Evolutionary conservation across 2,888 invertebrate genomes (phyloP).

Genomic region (Sympetrum striolatum): DNA sequence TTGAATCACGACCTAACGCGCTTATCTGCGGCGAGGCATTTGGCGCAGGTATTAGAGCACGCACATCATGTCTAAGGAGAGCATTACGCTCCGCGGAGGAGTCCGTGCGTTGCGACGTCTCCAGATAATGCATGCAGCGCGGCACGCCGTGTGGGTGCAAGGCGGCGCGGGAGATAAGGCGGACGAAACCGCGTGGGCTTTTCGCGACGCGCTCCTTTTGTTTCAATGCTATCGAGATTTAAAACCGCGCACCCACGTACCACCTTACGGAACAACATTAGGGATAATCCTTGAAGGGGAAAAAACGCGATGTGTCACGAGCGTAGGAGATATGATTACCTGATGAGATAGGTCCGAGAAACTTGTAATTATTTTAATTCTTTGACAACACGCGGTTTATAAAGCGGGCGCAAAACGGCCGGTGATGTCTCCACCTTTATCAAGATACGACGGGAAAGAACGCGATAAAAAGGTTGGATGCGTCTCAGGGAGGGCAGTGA

Average conservation of each 20-base stretch:
- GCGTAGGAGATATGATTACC: too few relatives aligned
- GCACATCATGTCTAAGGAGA: not conserved
- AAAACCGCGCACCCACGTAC: not conserved
- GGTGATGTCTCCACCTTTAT: too few relatives aligned
- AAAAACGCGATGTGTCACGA: not conserved
- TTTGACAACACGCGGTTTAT: too few relatives aligned
- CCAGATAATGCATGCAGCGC: not conserved
- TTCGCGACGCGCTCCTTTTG: not conserved
- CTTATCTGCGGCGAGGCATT: not conserved
- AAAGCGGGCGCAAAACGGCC: too few relatives aligned
- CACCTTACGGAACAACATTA: not conserved
- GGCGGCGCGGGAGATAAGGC: not conserved
- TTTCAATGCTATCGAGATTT: not conserved
- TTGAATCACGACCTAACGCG: not conserved
- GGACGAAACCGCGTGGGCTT: not conserved
- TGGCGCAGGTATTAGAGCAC: not conserved
- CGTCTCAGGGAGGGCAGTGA: too few relatives aligned
- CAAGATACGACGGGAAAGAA: too few relatives aligned
- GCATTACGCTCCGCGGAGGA: not conserved
- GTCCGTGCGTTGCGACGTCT: not conserved
- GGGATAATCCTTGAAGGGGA: not conserved
- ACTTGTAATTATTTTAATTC: too few relatives aligned
- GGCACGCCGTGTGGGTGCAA: too few relatives aligned
- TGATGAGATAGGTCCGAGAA: too few relatives aligned
- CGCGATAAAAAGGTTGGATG: too few relatives aligned